Evolutionary conservation across 1,140 invertebrate species (phyloP).

Genomic region (Chironomus tepperi): DNA sequence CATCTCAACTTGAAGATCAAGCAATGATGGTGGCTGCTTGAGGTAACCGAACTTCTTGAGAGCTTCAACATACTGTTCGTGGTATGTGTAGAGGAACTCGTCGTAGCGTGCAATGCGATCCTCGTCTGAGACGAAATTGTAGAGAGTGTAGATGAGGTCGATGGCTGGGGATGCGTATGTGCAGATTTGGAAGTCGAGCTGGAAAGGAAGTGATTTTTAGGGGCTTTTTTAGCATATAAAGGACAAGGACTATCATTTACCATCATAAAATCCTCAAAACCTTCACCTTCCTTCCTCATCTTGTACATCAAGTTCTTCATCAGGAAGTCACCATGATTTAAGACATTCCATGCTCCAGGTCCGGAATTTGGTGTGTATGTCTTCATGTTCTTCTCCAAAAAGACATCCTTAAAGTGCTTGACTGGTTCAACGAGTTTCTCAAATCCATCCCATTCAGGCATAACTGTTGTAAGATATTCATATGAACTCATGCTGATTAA

Average conservation of each 20-base stretch:
- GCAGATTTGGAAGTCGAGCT: background rate
- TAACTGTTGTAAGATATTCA: background rate
- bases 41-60: background rate
- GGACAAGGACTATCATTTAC: background rate
- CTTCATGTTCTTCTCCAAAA: background rate
- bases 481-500: background rate
- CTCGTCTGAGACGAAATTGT: background rate
- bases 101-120: background rate
- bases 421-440: background rate
- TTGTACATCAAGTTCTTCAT: background rate
- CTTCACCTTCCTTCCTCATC: background rate
- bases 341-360: background rate
- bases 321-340: background rate
- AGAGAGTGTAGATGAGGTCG: background rate
- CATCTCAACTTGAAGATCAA: conserved; percentile 2
- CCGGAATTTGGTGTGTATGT: background rate
- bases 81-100: background rate
- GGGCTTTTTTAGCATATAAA: background rate
- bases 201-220: background rate
- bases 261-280: background rate
- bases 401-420: background rate
- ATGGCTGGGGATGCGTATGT: background rate
- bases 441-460: background rate
- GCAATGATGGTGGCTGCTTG: background rate
- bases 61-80: background rate